phyloP scores from a whole-genome alignment of 2,797 vertebrate genomes.

The Liparis tanakae region DNA sequence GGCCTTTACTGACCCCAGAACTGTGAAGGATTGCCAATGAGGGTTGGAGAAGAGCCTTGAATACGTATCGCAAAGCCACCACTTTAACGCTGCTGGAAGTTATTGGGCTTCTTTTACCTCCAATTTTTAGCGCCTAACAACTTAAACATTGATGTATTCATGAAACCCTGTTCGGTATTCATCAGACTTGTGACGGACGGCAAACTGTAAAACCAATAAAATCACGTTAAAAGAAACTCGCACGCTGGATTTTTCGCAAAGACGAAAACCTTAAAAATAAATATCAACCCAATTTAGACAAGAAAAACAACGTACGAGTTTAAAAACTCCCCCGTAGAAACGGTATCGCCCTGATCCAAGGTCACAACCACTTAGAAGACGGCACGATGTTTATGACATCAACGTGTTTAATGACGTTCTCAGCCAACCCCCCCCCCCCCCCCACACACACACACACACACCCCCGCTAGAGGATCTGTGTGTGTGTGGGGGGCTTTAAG shows the following conservation, averaged over 20 bases:
- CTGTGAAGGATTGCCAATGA: background rate
- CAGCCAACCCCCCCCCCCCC: slow-evolving; percentile 24
- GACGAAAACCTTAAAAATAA: slow-evolving; percentile 24
- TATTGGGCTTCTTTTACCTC: background rate
- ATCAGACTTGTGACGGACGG: background rate
- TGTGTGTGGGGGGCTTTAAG: slow-evolving; percentile 29
- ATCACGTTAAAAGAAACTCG: slow-evolving; percentile 12
- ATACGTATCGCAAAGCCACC: background rate
- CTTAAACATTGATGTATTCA: slow-evolving; percentile 18
- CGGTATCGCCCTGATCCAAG: slow-evolving; percentile 58
- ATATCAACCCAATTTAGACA: slow-evolving; percentile 22
- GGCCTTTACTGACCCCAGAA: background rate
- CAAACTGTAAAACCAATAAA: background rate
- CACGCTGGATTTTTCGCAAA: slow-evolving; percentile 19
- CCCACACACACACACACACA: no score
- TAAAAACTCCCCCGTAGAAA: slow-evolving; percentile 30
- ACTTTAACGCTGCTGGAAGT: background rate
- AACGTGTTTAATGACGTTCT: slow-evolving; percentile 50
- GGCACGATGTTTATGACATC: slow-evolving; percentile 68
- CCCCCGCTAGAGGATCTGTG: slow-evolving; percentile 18
- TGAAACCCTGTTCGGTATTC: slow-evolving; percentile 13
- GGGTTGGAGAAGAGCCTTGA: slow-evolving; percentile 5
- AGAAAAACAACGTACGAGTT: slow-evolving; percentile 33
- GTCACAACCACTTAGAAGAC: slow-evolving; percentile 68
- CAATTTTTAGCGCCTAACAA: background rate